phyloP scores from a whole-genome alignment of 2,113 vertebrate genomes.

The Labeo rohita region DNA sequence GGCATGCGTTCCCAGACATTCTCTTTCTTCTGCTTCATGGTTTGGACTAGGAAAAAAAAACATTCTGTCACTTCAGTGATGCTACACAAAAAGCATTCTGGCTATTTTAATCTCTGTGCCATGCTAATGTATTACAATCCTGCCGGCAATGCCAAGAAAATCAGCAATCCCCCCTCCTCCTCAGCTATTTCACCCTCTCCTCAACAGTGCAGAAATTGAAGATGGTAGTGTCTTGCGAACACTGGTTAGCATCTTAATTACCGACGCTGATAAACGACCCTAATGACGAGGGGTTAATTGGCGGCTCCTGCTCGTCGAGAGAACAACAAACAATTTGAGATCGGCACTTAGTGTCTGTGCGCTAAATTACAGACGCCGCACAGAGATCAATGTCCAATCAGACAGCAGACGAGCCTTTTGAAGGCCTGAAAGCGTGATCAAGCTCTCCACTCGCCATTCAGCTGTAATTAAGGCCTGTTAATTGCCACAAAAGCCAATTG shows the following conservation, averaged over 20 bases:
- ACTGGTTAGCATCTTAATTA: constrained; percentile 55
- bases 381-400: constrained; percentile 83
- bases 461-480: constrained; percentile 96
- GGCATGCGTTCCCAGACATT: constrained; percentile 76
- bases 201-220: constrained; percentile 22
- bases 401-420: constrained; percentile 71
- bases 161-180: background rate
- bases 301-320: constrained; percentile 41
- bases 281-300: constrained; percentile 54
- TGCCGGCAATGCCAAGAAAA: constrained; percentile 13
- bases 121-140: constrained; percentile 11
- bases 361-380: constrained; percentile 73
- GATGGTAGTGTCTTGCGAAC: constrained; percentile 35
- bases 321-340: constrained; percentile 56
- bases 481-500: constrained; percentile 72
- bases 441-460: constrained; percentile 82
- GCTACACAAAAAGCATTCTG: constrained; percentile 69
- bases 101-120: constrained; percentile 67
- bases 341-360: constrained; percentile 54
- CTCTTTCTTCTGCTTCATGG: constrained; percentile 77
- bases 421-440: constrained; percentile 81
- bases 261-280: constrained; percentile 47
- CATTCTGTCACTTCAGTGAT: constrained; percentile 58
- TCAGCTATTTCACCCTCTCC: background rate
- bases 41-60: constrained; percentile 58